Conservation (phyloP, 1,140 invertebrate genomes). For the Teleopsis dalmanni region DNA sequence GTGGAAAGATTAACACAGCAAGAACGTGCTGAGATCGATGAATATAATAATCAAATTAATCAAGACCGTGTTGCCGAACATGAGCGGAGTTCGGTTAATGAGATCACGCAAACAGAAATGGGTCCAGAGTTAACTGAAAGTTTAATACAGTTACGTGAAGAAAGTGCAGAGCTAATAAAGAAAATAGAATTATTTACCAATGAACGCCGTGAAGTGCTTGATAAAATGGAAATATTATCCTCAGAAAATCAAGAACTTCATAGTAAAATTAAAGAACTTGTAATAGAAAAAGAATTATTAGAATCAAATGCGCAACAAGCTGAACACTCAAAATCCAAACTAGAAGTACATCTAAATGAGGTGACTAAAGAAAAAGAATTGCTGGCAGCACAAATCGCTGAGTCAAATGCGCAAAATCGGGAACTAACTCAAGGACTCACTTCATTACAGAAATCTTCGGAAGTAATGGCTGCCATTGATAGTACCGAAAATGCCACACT, state of each 20-base stretch:
- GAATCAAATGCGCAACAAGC: slow-evolving; percentile 15
- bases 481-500: slow-evolving; percentile 20
- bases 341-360: slow-evolving; percentile 21
- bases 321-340: slow-evolving; percentile 14
- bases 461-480: slow-evolving; percentile 31
- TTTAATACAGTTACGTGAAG: slow-evolving; percentile 49
- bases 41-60: slow-evolving; percentile 45
- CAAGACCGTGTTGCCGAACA: slow-evolving; percentile 14
- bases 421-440: slow-evolving; percentile 32
- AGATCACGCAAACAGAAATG: slow-evolving; percentile 37
- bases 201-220: slow-evolving; percentile 59
- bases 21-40: slow-evolving; percentile 53
- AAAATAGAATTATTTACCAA: slow-evolving; percentile 59
- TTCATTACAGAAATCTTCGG: slow-evolving; percentile 35
- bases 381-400: slow-evolving; percentile 20
- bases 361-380: slow-evolving; percentile 22
- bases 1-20: slow-evolving; percentile 58
- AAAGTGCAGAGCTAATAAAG: slow-evolving; percentile 54
- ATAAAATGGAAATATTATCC: slow-evolving; percentile 57
- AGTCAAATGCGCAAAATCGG: slow-evolving; percentile 16
- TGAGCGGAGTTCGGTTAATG: slow-evolving; percentile 19
- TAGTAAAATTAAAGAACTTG: slow-evolving; percentile 49
- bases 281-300: slow-evolving; percentile 52
- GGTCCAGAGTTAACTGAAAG: slow-evolving; percentile 48
- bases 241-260: slow-evolving; percentile 53